A percentile compares a stretch with the other conserved stretches of the same genome.
Evolutionary conservation across 2,797 vertebrate genomes (phyloP).

Genomic region (Trachops cirrhosus): DNA sequence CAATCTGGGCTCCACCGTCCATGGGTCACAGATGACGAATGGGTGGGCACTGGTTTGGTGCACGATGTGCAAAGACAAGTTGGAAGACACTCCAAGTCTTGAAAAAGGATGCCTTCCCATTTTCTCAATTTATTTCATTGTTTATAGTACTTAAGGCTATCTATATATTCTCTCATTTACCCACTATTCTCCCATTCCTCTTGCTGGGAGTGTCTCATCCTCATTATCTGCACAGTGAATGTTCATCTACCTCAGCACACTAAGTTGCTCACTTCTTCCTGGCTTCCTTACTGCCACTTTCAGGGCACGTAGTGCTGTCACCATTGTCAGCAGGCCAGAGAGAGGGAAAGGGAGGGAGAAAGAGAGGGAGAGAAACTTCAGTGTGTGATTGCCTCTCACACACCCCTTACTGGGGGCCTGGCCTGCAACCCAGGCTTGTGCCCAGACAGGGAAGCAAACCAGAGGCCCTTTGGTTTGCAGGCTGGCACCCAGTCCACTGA

Average conservation of each 20-base stretch:
- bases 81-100: not conserved
- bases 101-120: not conserved
- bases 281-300: not conserved
- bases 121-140: not conserved
- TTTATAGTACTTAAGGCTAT: not conserved
- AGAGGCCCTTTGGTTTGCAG: no score
- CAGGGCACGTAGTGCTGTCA: fast-evolving
- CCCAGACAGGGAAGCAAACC: no score
- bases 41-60: not conserved
- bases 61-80: not conserved
- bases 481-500: no score
- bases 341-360: no score
- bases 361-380: no score
- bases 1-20: not conserved
- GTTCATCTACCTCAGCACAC: not conserved
- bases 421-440: no score
- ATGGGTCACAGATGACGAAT: not conserved
- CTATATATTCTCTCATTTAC: not conserved
- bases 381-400: no score
- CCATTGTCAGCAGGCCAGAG: no score
- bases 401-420: no score
- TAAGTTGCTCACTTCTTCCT: not conserved
- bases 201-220: not conserved
- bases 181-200: not conserved
- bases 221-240: not conserved